Base-by-base conservation (phyloP, 37 sponge, comb jelly and placozoan species). In the Aphrocallistes beatrix region DNA sequence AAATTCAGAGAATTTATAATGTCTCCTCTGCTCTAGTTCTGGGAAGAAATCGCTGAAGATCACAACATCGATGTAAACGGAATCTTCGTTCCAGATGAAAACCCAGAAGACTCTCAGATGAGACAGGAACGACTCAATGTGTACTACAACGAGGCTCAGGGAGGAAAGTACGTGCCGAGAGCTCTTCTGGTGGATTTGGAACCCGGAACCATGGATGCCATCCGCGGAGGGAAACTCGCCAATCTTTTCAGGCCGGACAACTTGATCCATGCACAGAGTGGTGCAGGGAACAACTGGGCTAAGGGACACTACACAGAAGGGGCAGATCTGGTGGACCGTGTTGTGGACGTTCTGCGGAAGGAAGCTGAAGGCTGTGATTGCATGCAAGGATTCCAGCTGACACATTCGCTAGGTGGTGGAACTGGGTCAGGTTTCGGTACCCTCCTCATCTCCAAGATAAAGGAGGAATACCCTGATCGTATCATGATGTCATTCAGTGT, bases 301-400 rank as follows among this genome's bases (percentile, higher is more conserved):
- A 95, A 98, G 85, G 99, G 99, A n/a, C 92, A 92, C 51, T 92
- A 92, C 85, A 92, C 92, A 30, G 92, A 92, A 83, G 92, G 92
- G 38, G 92, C 88, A n/a, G 99, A 98, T 83, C 82, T 98, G 16
- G 99, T 98, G 28, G 99, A 98, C 88, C 92, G 94, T 36, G 99
- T 98, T 51, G 87, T 98, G 23, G 99, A 98, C 85, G 94, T 95
- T 0, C 96, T 98, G 23, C 86, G 99, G 21, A 98, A 98, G 86
- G 99, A 98, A 83, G 94, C 99, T n/a, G 99, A 98, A 85, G 91
- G 99, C 89, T 98, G 99, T 85, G 99, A 98, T 87, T 98, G 99
- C 82, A 90, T 98, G 34, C 99, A 98, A 51, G 99, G 99, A 30
- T 98, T 98, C 92, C 99, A 98, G 83, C 92, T 98, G 82, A 95